phyloP scores from a whole-genome alignment of 2,113 vertebrate genomes.

The Glaucidium brasilianum region DNA sequence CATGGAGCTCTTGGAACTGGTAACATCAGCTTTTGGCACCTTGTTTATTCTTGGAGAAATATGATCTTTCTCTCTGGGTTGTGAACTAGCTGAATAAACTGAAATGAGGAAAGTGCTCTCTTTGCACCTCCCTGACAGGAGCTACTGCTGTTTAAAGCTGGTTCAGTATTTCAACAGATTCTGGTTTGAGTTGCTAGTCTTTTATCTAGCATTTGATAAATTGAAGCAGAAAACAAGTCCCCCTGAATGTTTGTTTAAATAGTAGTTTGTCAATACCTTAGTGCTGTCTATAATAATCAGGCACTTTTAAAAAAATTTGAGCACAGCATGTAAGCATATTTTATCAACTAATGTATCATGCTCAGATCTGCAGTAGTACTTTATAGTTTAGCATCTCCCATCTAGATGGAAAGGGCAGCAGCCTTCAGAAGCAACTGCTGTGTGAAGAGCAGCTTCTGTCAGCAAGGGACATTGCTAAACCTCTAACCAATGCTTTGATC shows the following conservation, averaged over 20 bases:
- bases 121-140: background rate
- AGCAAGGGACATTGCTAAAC: background rate
- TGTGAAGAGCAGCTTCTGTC: background rate
- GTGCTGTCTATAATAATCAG: background rate
- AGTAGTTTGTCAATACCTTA: background rate
- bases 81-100: background rate
- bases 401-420: background rate
- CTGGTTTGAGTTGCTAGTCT: background rate
- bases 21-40: background rate
- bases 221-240: background rate
- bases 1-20: background rate
- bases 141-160: background rate
- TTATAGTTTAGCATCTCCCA: background rate
- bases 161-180: background rate
- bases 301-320: background rate
- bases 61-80: background rate
- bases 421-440: background rate
- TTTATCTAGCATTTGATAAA: background rate
- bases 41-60: background rate
- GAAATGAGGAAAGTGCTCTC: background rate
- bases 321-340: background rate
- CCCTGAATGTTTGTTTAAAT: background rate
- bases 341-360: background rate
- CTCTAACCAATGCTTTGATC: no score
- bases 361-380: background rate